These are phyloP conservation scores for Acanthurus leucopareius DNA, from an alignment of 2,797 vertebrate genomes.

Conservation along the genomic window DNA sequence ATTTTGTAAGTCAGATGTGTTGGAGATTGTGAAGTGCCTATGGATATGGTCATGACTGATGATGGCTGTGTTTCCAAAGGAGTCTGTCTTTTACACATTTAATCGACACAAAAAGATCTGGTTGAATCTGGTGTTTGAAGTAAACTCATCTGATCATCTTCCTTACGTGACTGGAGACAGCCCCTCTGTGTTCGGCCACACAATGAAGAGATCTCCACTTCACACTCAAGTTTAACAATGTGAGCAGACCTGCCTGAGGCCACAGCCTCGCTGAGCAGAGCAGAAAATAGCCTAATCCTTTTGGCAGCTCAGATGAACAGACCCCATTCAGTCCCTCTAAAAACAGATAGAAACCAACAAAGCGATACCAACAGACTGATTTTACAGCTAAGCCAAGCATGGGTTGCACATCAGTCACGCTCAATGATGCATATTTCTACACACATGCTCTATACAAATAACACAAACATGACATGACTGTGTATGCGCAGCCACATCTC, in stretches of 20 bases:
- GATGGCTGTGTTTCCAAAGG: slow-evolving; percentile 14
- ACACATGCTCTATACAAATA: slow-evolving; percentile 22
- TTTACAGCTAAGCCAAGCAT: slow-evolving; percentile 58
- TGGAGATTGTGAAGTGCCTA: slow-evolving; percentile 30
- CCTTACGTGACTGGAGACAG: slow-evolving; percentile 14
- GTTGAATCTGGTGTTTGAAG: slow-evolving; percentile 11
- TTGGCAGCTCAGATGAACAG: slow-evolving; percentile 72
- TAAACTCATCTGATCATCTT: slow-evolving; percentile 27
- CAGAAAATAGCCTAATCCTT: slow-evolving; percentile 83
- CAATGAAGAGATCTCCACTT: slow-evolving; percentile 61
- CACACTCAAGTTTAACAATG: slow-evolving; percentile 62
- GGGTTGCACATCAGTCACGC: slow-evolving; percentile 59
- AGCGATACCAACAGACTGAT: slow-evolving; percentile 54
- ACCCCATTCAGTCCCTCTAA: slow-evolving; percentile 67
- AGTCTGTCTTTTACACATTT: not conserved
- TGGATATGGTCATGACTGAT: slow-evolving; percentile 32
- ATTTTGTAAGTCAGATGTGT: slow-evolving; percentile 34
- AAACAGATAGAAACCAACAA: slow-evolving; percentile 67
- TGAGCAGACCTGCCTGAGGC: slow-evolving; percentile 75
- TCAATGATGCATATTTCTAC: slow-evolving; percentile 47
- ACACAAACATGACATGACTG: slow-evolving; percentile 28
- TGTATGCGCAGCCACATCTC: slow-evolving; percentile 15
- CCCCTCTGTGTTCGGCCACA: slow-evolving; percentile 41
- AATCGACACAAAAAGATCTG: not conserved
- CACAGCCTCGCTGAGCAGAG: slow-evolving; percentile 74